Conservation (phyloP, 2,888 invertebrate genomes). For the Brachycybe producta region DNA sequence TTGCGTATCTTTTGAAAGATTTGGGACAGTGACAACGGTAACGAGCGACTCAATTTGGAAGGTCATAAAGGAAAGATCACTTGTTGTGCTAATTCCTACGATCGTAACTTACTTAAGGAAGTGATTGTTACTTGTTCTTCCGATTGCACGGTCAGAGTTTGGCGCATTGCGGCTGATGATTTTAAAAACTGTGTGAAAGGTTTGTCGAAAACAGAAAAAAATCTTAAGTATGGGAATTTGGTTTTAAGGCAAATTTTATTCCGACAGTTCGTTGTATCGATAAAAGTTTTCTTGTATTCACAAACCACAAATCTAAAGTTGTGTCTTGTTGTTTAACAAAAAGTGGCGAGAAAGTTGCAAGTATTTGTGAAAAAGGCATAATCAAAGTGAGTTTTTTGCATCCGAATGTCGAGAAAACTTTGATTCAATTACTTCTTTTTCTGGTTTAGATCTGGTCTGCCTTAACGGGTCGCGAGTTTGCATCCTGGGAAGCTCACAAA, state of each 20-base stretch:
- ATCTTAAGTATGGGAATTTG: neutral
- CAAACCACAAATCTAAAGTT: conserved; percentile 1
- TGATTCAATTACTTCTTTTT: neutral
- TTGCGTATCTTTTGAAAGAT: conserved; percentile 40
- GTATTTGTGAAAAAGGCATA: conserved; percentile 17
- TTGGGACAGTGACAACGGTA: conserved; percentile 43
- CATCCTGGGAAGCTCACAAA: conserved; percentile 18
- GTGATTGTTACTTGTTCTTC: conserved; percentile 46
- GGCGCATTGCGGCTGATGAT: conserved; percentile 28
- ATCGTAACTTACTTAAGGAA: conserved; percentile 38
- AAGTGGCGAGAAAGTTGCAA: conserved; percentile 15
- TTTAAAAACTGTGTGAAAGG: neutral
- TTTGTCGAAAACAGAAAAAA: neutral
- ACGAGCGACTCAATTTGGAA: conserved; percentile 35
- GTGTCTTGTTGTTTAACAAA: conserved; percentile 1
- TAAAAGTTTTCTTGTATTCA: neutral
- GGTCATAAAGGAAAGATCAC: conserved; percentile 39
- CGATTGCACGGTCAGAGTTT: conserved; percentile 46
- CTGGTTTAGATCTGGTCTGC: conserved; percentile 17
- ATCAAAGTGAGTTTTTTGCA: conserved; percentile 7
- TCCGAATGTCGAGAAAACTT: neutral
- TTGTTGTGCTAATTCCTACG: conserved; percentile 38
- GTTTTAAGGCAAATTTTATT: neutral
- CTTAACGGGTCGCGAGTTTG: conserved; percentile 16
- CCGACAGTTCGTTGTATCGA: neutral